Evolutionary conservation across 2,797 vertebrate genomes (phyloP).

Genomic region (Austrolebias charrua): DNA sequence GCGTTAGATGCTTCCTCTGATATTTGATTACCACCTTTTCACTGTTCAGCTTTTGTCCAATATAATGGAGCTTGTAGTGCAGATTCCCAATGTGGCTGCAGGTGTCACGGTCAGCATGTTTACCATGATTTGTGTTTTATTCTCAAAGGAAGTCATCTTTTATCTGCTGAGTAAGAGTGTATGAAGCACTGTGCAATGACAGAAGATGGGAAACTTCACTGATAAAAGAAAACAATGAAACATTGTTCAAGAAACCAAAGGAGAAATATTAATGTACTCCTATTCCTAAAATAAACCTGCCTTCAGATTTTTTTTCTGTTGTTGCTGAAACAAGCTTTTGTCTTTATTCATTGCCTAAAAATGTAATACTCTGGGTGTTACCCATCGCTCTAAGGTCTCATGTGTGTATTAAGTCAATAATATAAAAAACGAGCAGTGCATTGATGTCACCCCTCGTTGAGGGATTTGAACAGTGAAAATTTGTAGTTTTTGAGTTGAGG

Average conservation of each 20-base stretch:
- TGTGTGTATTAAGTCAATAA: too few species aligned
- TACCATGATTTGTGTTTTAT: constrained; percentile 34
- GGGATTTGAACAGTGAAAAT: too few species aligned
- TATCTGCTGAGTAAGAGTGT: constrained; percentile 10
- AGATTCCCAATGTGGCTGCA: constrained; percentile 22
- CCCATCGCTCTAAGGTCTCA: too few species aligned
- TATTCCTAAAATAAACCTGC: too few species aligned
- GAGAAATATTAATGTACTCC: not conserved
- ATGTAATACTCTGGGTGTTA: too few species aligned
- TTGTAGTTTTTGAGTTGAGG: too few species aligned
- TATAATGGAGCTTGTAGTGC: constrained; percentile 28
- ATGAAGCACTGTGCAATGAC: constrained; percentile 8
- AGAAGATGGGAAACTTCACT: not conserved
- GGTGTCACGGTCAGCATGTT: constrained; percentile 44
- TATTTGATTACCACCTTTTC: constrained; percentile 17
- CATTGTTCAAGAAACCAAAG: not conserved
- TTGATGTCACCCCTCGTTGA: too few species aligned
- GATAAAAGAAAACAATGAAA: constrained; percentile 14
- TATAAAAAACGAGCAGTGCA: too few species aligned
- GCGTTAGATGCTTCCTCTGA: constrained; percentile 35
- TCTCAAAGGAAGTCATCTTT: constrained; percentile 12
- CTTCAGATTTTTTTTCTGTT: too few species aligned
- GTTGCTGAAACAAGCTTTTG: too few species aligned
- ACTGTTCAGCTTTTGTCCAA: constrained; percentile 27
- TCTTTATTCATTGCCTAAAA: too few species aligned